Base-by-base conservation (phyloP, 2,888 invertebrate species). In the Drosophila kanekoi region DNA sequence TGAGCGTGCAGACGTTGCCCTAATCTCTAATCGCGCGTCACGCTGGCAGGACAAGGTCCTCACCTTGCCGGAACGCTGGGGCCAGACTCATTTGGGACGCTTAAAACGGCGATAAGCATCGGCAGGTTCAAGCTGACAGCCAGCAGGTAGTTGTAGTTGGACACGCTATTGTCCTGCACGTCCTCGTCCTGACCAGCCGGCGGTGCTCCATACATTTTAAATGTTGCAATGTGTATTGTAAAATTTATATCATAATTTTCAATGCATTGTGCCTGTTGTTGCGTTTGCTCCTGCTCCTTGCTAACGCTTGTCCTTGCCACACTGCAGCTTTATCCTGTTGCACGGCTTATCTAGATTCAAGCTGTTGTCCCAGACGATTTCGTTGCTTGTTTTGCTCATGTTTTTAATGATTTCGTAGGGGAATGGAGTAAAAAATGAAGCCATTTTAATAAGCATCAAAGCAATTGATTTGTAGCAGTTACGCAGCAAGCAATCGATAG, bases 21-120 rank as follows among this genome's bases (percentile, higher is more conserved):
- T 78, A 83, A 87, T 87, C 87, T 87, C 86, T 79, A 87, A 87
- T 87, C 87, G 77, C 74, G 56, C 86, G 78, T 88, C 79, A 86
- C 83, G 85, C 82, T 85, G 86, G 58, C 75, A 74, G 45, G 44
- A 47, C 64, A 58, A 49, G 62, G 76, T 72, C 74, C 69, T 77
- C 70, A 68, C 60, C 77, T 68, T 70, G 69, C 35, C 66, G 59
- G 53, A 47, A 60, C 76, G 58, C 76, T 72, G 72, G 65, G 52
- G 66, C 64, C 64, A 68, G 62, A 72, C 81, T 81, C 81, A 88
- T 88, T 88, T 86, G 73, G 68, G 79, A 80, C 86, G 88, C 81
- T 83, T 74, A 72, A 73, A 60, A 45, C 59, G 45, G 16, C 65
- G 87, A 87, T 87, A 86, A 78, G 68, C 58, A 87, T 87, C 88